Conservation (phyloP, 2,113 vertebrate species). For the Pseudorectes ferrugineus region DNA sequence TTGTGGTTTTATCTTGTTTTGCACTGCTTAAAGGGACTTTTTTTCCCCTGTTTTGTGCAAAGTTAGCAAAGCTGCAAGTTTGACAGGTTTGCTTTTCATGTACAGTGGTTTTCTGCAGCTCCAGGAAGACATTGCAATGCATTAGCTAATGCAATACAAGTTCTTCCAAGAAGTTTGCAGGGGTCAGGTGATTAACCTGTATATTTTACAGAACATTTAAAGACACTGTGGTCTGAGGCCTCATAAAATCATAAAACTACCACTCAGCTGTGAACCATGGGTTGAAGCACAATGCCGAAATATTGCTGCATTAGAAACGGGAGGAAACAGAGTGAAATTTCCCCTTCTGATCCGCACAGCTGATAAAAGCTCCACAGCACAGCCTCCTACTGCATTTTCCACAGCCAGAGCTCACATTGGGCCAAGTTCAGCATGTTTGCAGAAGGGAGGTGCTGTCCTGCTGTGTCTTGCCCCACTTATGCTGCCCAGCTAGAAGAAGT, state of each 20-base stretch:
- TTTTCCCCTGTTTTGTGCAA: constrained; percentile 46
- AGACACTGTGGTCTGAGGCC: constrained; percentile 54
- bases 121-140: constrained; percentile 50
- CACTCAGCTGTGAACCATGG: constrained; percentile 8
- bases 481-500: background rate
- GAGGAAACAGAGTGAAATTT: background rate
- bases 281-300: constrained; percentile 58
- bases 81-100: constrained; percentile 59
- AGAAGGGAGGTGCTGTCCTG: background rate
- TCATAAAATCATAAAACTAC: constrained; percentile 52
- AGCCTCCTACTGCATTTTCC: background rate
- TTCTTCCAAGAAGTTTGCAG: constrained; percentile 66
- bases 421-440: background rate
- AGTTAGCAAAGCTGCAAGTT: constrained; percentile 68
- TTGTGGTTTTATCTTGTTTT: constrained; percentile 73
- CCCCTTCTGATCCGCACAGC: background rate
- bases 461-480: constrained; percentile 13
- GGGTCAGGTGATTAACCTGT: constrained; percentile 65
- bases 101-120: constrained; percentile 45
- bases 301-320: constrained; percentile 27
- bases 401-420: background rate
- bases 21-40: constrained; percentile 21
- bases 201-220: constrained; percentile 61
- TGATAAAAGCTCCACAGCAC: background rate
- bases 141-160: constrained; percentile 75